Percentiles rank a stretch among this genome's conserved stretches.
Conservation (phyloP, 2,797 vertebrate species). For the Chiroxiphia lanceolata region DNA sequence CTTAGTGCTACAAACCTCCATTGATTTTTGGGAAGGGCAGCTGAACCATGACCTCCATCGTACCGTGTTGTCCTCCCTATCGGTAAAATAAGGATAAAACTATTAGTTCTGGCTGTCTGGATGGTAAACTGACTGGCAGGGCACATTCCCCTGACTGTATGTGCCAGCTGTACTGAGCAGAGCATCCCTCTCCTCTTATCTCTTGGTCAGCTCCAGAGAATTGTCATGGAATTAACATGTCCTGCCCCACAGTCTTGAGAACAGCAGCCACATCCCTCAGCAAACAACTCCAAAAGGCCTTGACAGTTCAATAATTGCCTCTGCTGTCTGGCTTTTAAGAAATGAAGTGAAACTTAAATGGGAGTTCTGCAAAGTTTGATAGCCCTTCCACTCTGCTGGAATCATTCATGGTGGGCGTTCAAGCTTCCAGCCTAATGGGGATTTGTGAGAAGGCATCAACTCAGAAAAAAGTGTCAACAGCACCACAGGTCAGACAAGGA, state of each 20-base stretch:
- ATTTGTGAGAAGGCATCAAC: slow-evolving; percentile 42
- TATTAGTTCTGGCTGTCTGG: background rate
- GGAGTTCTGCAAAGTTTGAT: slow-evolving; percentile 14
- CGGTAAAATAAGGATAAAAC: background rate
- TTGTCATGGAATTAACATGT: background rate
- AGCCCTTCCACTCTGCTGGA: background rate
- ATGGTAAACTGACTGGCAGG: background rate
- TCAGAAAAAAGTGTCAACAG: slow-evolving; percentile 54
- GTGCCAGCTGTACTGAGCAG: background rate
- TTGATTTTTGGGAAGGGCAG: background rate
- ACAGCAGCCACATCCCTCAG: background rate
- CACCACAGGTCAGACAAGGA: slow-evolving; percentile 54
- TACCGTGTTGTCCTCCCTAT: background rate
- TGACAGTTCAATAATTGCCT: background rate
- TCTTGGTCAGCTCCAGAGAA: background rate
- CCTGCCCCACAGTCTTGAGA: background rate
- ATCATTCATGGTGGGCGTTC: background rate
- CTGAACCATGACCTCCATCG: background rate
- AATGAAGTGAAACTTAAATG: background rate
- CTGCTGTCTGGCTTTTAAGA: slow-evolving; percentile 17
- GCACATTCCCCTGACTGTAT: background rate
- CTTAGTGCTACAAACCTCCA: background rate
- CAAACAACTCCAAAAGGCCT: background rate
- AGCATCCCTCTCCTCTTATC: background rate
- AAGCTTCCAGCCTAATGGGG: slow-evolving; percentile 37